These are phyloP conservation scores for Nannoperca obscura DNA, from an alignment of 2,797 vertebrate genomes.

Conservation along the genomic window DNA sequence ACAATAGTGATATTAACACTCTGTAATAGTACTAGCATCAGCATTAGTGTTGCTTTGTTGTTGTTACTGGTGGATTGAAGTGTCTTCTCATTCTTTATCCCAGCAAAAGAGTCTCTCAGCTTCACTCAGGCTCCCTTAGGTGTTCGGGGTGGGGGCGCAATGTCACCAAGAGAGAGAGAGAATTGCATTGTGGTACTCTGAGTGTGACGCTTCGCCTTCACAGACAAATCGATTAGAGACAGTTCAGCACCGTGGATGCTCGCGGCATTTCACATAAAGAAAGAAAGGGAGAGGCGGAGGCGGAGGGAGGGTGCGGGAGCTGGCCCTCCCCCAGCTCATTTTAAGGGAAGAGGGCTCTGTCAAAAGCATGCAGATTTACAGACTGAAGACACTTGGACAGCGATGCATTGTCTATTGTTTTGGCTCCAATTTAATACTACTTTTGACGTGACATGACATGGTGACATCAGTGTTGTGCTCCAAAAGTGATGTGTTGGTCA, in stretches of 20 bases:
- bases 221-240: conserved; percentile 99
- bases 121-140: conserved; percentile 59
- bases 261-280: conserved; percentile 92
- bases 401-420: conserved; percentile 46
- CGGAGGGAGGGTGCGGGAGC: conserved; percentile 28
- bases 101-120: conserved; percentile 51
- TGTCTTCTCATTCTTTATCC: conserved; percentile 49
- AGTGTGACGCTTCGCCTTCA: conserved; percentile 89
- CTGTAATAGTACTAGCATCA: conserved; percentile 15
- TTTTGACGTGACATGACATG: conserved; percentile 19
- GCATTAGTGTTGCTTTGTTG: conserved; percentile 24
- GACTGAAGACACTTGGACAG: conserved; percentile 31
- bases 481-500: background rate
- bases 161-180: conserved; percentile 83
- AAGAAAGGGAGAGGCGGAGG: conserved; percentile 70
- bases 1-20: conserved; percentile 4
- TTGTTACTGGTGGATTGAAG: conserved; percentile 33
- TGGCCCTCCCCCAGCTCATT: conserved; percentile 77
- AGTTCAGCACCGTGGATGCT: conserved; percentile 92
- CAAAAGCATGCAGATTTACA: conserved; percentile 58
- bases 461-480: conserved; percentile 24
- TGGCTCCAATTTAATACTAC: conserved; percentile 10
- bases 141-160: conserved; percentile 64
- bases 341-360: conserved; percentile 59
- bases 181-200: conserved; percentile 87